Conservation (phyloP, 1,140 invertebrate species). For the Laodelphax striatellus region DNA sequence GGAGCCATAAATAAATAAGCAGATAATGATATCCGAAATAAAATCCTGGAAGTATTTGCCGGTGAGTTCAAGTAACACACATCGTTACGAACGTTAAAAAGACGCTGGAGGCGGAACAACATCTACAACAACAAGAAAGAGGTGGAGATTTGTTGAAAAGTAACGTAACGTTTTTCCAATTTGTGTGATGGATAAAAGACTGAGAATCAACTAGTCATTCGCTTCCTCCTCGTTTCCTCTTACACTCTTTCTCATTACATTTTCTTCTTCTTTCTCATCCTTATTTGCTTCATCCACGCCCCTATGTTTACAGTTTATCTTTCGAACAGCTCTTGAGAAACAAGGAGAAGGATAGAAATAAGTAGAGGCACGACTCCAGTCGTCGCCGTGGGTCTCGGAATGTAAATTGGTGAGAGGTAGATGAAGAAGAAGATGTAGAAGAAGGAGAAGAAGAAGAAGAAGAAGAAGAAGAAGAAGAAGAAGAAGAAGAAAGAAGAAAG, state of each 20-base stretch:
- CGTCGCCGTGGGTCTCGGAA: background rate
- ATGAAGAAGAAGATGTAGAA: background rate
- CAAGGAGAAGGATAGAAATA: background rate
- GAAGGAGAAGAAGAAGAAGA: background rate
- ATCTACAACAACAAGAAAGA: too few species aligned
- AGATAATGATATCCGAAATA: too few species aligned
- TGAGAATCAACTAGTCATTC: background rate
- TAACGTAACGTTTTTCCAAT: too few species aligned
- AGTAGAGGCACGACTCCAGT: background rate
- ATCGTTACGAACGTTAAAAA: too few species aligned
- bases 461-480: background rate
- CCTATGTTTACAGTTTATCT: background rate
- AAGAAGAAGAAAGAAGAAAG: background rate
- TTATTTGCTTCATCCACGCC: slow-evolving; percentile 1
- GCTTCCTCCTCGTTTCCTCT: background rate
- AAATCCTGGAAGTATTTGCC: too few species aligned
- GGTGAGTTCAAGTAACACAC: too few species aligned
- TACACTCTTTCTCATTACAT: background rate
- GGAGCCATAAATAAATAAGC: too few species aligned
- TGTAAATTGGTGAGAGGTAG: background rate
- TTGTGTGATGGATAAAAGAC: too few species aligned
- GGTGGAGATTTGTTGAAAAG: too few species aligned
- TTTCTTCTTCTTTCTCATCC: too few species aligned
- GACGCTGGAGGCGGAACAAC: too few species aligned
- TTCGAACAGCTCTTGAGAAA: background rate